Evolutionary conservation across 2,113 vertebrate species (phyloP).

Genomic region (Hippoglossus stenolepis): DNA sequence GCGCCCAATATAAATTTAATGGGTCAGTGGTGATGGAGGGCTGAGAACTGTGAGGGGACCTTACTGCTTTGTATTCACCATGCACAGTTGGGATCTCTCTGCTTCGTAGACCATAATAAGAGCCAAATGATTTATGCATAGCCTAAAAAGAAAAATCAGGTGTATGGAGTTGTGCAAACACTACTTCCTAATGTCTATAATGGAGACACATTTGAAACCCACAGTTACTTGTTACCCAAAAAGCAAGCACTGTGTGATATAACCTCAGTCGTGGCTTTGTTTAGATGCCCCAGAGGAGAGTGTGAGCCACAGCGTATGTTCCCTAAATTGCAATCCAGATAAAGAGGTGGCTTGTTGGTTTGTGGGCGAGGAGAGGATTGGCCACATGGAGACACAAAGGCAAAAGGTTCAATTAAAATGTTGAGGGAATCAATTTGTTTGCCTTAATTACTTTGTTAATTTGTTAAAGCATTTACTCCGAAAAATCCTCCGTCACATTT

Average conservation of each 20-base stretch:
- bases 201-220: background rate
- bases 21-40: conserved; percentile 66
- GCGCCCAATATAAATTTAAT: conserved; percentile 74
- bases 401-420: conserved; percentile 67
- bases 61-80: conserved; percentile 49
- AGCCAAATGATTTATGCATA: conserved; percentile 58
- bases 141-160: conserved; percentile 46
- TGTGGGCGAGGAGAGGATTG: conserved; percentile 34
- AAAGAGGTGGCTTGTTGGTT: conserved; percentile 28
- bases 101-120: conserved; percentile 29
- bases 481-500: conserved; percentile 68
- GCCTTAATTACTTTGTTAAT: conserved; percentile 79
- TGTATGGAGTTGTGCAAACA: conserved; percentile 32
- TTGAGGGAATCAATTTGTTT: conserved; percentile 71
- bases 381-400: conserved; percentile 57
- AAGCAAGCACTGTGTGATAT: conserved; percentile 47
- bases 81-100: conserved; percentile 44
- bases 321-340: conserved; percentile 41
- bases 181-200: conserved; percentile 1
- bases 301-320: conserved; percentile 29
- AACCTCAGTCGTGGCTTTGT: conserved; percentile 62
- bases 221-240: conserved; percentile 7
- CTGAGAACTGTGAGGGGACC: conserved; percentile 53
- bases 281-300: conserved; percentile 54
- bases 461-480: conserved; percentile 66